Base-by-base conservation (phyloP, 2,797 vertebrate genomes). In the Gymnopithys bicolor region DNA sequence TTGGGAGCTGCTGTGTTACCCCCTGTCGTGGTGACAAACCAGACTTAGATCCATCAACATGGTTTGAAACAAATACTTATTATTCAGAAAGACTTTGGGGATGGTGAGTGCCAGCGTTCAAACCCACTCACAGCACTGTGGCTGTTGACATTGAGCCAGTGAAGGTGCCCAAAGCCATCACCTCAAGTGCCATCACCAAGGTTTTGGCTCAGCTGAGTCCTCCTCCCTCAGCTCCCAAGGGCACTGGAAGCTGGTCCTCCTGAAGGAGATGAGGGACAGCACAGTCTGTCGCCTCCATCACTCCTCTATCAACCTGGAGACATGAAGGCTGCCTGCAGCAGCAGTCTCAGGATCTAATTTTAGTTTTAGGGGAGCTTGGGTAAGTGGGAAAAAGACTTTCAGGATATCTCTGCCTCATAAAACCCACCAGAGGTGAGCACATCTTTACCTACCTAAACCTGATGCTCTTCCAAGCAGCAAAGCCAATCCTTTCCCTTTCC, bases 31-130 rank as follows among this genome's bases (percentile, higher is more conserved):
- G 71, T 77, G 86, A 90, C 30, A 59, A 85, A 67, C n/a, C 60
- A 43, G 77, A 30, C 64, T 88, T 13, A 43, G 66, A 21, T 5
- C 63, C n/a, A 11, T 0, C 35, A 39, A 3, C 0, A 2, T 5
- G 63, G 22, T 75, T 33, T 13, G 43, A 39, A 67, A 52, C 3
- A 4, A 64, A 16, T 3, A 0, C 6, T 77, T 24, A 4, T 67
- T 75, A 69, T 59, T 63, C 43, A 48, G 64, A 51, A 35, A 1
- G 30, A 4, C 19, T 35, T 21, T 51, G 60, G 51, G 46, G 33
- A 19, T 0, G 0, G 10, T 10, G 10, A 18, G 19, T 4, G 17
- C 16, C 5, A 2, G 43, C 1, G 0, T 3, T 13, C 59, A 62
- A 69, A 74, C 32, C 30, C 68, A 66, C 33, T 12, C 3, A 0